A percentile compares a stretch with the other conserved stretches of the same genome.
phyloP scores from a whole-genome alignment of 2,113 vertebrate species.

The Psilopsiagon aymara region DNA sequence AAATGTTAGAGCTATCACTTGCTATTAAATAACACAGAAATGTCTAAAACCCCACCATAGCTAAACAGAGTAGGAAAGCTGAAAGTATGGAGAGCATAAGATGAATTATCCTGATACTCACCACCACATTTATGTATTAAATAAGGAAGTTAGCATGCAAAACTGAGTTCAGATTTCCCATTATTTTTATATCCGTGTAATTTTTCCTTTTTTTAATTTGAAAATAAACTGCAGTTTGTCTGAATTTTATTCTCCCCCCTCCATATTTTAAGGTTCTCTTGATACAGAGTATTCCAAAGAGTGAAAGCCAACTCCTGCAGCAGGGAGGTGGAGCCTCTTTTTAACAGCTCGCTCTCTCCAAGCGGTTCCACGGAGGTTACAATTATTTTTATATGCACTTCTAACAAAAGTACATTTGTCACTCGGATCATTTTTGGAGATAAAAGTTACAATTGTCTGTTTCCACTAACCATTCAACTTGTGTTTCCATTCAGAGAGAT shows the following conservation, averaged over 20 bases:
- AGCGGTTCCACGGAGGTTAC: neutral
- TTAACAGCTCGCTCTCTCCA: neutral
- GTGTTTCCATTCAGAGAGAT: neutral
- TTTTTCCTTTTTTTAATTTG: neutral
- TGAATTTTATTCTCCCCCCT: neutral
- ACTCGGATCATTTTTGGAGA: neutral
- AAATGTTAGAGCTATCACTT: neutral
- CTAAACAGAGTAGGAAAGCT: neutral
- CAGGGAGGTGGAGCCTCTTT: fast-evolving
- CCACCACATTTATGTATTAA: neutral
- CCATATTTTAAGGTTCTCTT: neutral
- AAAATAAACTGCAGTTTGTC: neutral
- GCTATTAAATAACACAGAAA: neutral
- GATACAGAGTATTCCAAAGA: neutral
- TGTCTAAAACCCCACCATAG: neutral
- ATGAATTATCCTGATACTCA: neutral
- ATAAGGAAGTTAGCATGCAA: neutral
- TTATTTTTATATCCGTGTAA: neutral
- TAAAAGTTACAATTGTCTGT: neutral
- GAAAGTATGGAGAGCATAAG: neutral
- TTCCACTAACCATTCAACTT: neutral
- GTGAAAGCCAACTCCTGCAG: neutral
- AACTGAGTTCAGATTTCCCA: neutral
- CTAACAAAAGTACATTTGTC: neutral
- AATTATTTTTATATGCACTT: neutral